phyloP scores from a whole-genome alignment of 2,888 invertebrate species.

The Anarsia innoxiella region DNA sequence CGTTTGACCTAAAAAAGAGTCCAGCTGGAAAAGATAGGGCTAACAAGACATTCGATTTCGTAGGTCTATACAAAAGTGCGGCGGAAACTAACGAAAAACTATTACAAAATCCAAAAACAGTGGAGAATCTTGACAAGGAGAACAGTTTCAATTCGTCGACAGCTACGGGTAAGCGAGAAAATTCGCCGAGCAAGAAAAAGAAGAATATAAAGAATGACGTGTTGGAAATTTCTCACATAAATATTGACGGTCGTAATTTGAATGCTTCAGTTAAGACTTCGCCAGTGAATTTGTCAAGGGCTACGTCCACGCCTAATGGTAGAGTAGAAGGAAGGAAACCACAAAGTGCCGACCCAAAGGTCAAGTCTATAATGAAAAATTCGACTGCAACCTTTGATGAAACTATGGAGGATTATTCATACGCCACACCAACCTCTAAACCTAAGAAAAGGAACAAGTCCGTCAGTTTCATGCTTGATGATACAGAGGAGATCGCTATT shows the following conservation, averaged over 20 bases:
- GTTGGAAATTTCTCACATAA: conserved; percentile 31
- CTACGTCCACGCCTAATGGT: conserved; percentile 38
- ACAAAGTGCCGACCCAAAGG: conserved; percentile 21
- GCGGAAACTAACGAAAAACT: conserved; percentile 33
- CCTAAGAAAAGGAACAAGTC: conserved; percentile 61
- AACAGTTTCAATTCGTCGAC: conserved; percentile 16
- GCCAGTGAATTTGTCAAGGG: conserved; percentile 22
- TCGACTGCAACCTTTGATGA: conserved; percentile 22
- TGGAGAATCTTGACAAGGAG: conserved; percentile 23
- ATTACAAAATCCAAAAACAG: conserved; percentile 24
- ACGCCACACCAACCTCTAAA: conserved; percentile 24
- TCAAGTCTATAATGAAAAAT: conserved; percentile 51
- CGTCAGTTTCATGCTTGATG: conserved; percentile 58
- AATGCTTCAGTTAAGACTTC: conserved; percentile 20
- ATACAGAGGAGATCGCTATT: conserved; percentile 38
- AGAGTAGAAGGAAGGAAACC: conserved; percentile 18
- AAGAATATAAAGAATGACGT: conserved; percentile 30
- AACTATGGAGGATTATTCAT: conserved; percentile 23
- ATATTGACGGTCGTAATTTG: conserved; percentile 32
- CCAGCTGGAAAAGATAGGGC: conserved; percentile 24
- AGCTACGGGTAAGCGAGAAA: conserved; percentile 25
- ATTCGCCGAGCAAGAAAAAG: conserved; percentile 30
- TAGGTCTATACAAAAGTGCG: conserved; percentile 43
- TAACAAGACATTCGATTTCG: conserved; percentile 44
- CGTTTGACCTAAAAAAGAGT: conserved; percentile 28